Evolutionary conservation across 2,797 vertebrate species (phyloP).

Genomic region (Aeoliscus strigatus): DNA sequence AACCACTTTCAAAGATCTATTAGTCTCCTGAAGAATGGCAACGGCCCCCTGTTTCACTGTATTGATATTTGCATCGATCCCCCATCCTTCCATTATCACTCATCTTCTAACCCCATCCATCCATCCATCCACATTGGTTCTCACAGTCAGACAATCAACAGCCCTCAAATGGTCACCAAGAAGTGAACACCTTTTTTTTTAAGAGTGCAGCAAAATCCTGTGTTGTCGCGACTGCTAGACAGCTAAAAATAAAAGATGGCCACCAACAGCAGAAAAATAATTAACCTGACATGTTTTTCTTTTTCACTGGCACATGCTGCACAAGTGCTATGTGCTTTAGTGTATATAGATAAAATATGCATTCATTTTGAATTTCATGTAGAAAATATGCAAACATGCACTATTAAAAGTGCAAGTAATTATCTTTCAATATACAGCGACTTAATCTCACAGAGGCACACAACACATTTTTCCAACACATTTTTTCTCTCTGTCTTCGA

Average conservation of each 20-base stretch:
- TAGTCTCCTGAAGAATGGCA: conserved; percentile 36
- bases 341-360: no score
- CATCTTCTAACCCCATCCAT: conserved; percentile 46
- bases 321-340: no score
- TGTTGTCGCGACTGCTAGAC: conserved; percentile 9
- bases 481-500: conserved; percentile 42
- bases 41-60: conserved; percentile 48
- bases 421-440: no score
- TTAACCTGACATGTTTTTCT: conserved; percentile 39
- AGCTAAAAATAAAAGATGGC: conserved; percentile 13
- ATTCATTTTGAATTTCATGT: no score
- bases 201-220: conserved; percentile 16
- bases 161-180: conserved; percentile 9
- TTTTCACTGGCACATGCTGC: conserved; percentile 23
- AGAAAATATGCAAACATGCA: no score
- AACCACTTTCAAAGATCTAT: conserved; percentile 25
- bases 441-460: no score
- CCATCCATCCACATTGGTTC: conserved; percentile 36
- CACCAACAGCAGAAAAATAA: background rate
- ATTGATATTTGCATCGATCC: conserved; percentile 73
- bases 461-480: conserved; percentile 32
- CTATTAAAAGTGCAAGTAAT: no score
- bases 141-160: conserved; percentile 40
- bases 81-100: conserved; percentile 66
- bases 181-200: conserved; percentile 31